Evolutionary conservation across 2,888 invertebrate species (phyloP).

Genomic region (Sicus ferrugineus): DNA sequence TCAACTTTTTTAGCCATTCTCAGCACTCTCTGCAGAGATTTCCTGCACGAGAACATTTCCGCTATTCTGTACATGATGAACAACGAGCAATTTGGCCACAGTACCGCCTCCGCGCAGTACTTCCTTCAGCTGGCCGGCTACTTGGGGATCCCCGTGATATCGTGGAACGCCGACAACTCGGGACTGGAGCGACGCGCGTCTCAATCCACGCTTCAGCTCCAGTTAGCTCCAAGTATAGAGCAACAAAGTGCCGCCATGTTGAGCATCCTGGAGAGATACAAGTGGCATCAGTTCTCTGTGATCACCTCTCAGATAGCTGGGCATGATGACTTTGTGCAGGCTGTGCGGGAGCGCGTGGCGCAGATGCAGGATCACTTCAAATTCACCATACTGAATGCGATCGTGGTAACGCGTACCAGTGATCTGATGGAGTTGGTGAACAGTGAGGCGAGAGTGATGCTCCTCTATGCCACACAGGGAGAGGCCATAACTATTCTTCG

Average conservation of each 20-base stretch:
- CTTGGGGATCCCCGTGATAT: constrained; percentile 94
- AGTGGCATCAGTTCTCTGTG: constrained; percentile 95
- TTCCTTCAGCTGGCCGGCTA: constrained; percentile 93
- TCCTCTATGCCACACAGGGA: constrained; percentile 87
- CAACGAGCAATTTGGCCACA: constrained; percentile 91
- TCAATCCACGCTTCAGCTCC: constrained; percentile 87
- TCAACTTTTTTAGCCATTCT: constrained; percentile 73
- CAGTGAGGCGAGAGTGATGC: constrained; percentile 91
- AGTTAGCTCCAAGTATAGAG: constrained; percentile 94
- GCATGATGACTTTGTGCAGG: constrained; percentile 94
- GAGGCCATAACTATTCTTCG: constrained; percentile 84
- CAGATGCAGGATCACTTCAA: constrained; percentile 81
- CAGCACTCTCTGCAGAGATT: constrained; percentile 87
- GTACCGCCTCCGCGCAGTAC: constrained; percentile 93
- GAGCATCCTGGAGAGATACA: constrained; percentile 92
- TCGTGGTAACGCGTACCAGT: constrained; percentile 79
- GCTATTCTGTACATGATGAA: constrained; percentile 95
- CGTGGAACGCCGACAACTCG: constrained; percentile 98
- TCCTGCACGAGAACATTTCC: constrained; percentile 87
- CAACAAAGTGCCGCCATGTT: constrained; percentile 96
- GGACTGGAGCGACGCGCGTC: constrained; percentile 83
- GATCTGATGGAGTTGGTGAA: constrained; percentile 85
- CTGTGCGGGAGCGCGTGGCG: constrained; percentile 85
- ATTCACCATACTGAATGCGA: constrained; percentile 86
- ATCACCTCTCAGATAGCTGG: constrained; percentile 94